Evolutionary conservation across 2,888 invertebrate species (phyloP), one percentile per base, ranked within the genome.

Genomic region (Heliconius charithonia): DNA sequence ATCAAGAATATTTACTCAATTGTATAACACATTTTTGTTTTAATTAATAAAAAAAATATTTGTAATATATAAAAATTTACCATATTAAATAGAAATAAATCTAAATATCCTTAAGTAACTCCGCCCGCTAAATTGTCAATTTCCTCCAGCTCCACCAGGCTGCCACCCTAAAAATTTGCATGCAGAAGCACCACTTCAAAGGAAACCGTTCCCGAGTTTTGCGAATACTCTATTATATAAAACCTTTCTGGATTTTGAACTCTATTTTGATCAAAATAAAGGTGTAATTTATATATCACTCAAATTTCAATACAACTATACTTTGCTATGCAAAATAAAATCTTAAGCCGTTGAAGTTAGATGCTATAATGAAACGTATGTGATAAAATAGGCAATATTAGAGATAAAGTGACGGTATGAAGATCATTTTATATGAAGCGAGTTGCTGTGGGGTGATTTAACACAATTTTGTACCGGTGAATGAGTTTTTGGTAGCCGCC

Each of bases 141-240:
- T 88, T 89, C 85, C 84, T 83, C 82, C 83, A 85, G 67, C 85
- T n/a, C 84, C 84, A 84, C 83, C 85, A 85, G 84, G 25, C 19
- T 74, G 41, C 73, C 73, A 74, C 85, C 87, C 85, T 84, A 85
- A 83, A 88, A 88, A 94, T 94, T 94, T 94, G 93, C 93, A 94
- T 94, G 95, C 95, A 93, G 95, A 94, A 94, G 95, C 93, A 92
- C 93, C 92, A 93, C 92, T 94, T 93, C 95, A 94, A 95, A 95
- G 93, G 91, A 89, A 91, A 90, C 91, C 87, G 89, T 90, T 92
- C 87, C 87, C 87, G 89, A 91, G 92, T 90, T 90, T 89, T 89
- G 89, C 89, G 86, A 84, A 84, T 82, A 83, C 81, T 81, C 84
- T 83, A 79, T 80, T 80, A 81, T 22, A 59, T 69, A 41, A 32